These are phyloP conservation scores for Norana najaformis DNA, from an alignment of 2,888 invertebrate genomes.

Conservation along the genomic window DNA sequence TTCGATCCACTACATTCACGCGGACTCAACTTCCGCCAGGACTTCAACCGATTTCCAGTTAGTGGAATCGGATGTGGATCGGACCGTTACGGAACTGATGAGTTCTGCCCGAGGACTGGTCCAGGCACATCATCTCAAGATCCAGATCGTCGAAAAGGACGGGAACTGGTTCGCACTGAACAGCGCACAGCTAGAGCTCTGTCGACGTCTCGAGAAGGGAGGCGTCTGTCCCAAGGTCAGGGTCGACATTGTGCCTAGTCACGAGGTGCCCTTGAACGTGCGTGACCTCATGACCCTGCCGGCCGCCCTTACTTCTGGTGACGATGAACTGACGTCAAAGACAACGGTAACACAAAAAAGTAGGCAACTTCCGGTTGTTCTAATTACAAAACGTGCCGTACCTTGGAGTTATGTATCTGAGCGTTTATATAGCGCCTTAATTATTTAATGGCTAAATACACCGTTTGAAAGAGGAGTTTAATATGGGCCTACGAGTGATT, in stretches of 20 bases:
- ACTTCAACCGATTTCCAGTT: background rate
- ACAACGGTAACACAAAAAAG: background rate
- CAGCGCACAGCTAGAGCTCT: conserved; percentile 59
- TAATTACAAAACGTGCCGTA: too few species aligned
- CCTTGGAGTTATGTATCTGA: background rate
- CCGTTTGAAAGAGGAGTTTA: background rate
- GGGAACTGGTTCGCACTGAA: conserved; percentile 63
- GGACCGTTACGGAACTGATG: conserved; percentile 29
- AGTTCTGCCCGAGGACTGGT: conserved; percentile 34
- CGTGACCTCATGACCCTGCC: conserved; percentile 40
- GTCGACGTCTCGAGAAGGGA: conserved; percentile 57
- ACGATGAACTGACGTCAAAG: background rate
- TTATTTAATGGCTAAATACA: background rate
- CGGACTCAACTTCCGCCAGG: background rate
- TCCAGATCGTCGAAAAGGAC: conserved; percentile 62
- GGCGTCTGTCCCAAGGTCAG: conserved; percentile 57
- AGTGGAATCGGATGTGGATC: conserved; percentile 32
- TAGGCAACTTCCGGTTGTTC: background rate
- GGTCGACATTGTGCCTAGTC: conserved; percentile 60
- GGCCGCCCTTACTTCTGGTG: background rate
- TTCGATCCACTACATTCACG: conserved; percentile 30
- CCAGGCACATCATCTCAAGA: conserved; percentile 50
- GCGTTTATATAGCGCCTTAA: background rate
- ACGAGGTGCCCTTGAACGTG: conserved; percentile 53
- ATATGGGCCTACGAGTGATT: background rate